Percentiles rank a stretch among this genome's conserved stretches.
Conservation (phyloP, 2,888 invertebrate genomes). For the Lydus trimaculatus region DNA sequence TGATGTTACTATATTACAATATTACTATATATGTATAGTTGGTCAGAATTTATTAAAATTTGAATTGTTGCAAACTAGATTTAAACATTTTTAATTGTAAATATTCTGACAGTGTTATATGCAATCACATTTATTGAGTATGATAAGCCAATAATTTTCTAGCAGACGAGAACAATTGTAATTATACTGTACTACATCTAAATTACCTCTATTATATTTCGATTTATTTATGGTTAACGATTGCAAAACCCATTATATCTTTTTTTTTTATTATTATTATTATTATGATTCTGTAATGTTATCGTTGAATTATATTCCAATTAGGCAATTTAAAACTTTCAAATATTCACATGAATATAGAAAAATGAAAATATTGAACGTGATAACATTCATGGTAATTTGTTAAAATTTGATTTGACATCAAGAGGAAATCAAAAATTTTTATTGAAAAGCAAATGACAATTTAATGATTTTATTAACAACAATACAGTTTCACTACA, state of each 20-base stretch:
- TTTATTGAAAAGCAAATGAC: too few relatives aligned
- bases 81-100: constrained; percentile 17
- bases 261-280: neutral
- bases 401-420: neutral
- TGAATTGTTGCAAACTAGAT: neutral
- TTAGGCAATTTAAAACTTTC: constrained; percentile 5
- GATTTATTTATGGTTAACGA: constrained; percentile 24
- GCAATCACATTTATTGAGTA: constrained; percentile 24
- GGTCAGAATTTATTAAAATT: neutral
- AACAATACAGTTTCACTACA: neutral
- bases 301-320: constrained; percentile 7
- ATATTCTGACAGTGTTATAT: constrained; percentile 23
- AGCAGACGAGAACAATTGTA: constrained; percentile 29
- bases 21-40: neutral
- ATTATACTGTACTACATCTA: constrained; percentile 22
- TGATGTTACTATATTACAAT: neutral
- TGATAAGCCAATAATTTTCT: constrained; percentile 26
- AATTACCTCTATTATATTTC: constrained; percentile 24
- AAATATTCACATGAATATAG: neutral
- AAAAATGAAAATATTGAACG: neutral
- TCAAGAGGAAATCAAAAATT: neutral
- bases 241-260: constrained; percentile 19
- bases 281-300: constrained; percentile 4
- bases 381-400: neutral
- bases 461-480: neutral